Conservation (phyloP, 1,140 invertebrate genomes). For the Atta cephalotes region DNA sequence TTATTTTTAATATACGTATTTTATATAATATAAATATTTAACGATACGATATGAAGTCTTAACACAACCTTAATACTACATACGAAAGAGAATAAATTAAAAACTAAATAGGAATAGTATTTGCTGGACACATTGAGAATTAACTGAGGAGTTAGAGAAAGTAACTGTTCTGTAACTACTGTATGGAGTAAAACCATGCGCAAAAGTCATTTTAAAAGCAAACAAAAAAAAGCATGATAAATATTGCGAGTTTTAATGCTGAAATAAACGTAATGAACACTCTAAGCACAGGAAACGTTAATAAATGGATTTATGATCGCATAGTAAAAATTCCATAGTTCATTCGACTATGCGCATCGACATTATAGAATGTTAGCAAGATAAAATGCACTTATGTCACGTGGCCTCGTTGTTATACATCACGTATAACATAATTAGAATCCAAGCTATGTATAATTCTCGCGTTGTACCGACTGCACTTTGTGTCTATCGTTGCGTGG, state of each 20-base stretch:
- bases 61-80: neutral
- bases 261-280: neutral
- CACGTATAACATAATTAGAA: slow-evolving; percentile 67
- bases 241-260: slow-evolving; percentile 21
- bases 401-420: slow-evolving; percentile 30
- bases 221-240: slow-evolving; percentile 9
- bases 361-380: slow-evolving; percentile 38
- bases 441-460: slow-evolving; percentile 57
- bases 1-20: slow-evolving; percentile 1
- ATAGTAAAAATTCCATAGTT: neutral
- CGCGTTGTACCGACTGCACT: slow-evolving; percentile 19
- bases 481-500: slow-evolving; percentile 48
- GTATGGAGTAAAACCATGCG: neutral
- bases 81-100: slow-evolving; percentile 30
- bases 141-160: slow-evolving; percentile 13
- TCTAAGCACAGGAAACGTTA: neutral
- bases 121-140: slow-evolving; percentile 15
- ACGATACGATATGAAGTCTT: neutral
- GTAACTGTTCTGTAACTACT: neutral
- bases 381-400: slow-evolving; percentile 28
- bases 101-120: slow-evolving; percentile 7
- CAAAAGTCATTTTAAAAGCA: slow-evolving; percentile 33
- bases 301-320: slow-evolving; percentile 55
- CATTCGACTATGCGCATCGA: neutral
- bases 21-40: neutral